phyloP scores from a whole-genome alignment of 2,113 vertebrate species.

The Urocolius indicus region DNA sequence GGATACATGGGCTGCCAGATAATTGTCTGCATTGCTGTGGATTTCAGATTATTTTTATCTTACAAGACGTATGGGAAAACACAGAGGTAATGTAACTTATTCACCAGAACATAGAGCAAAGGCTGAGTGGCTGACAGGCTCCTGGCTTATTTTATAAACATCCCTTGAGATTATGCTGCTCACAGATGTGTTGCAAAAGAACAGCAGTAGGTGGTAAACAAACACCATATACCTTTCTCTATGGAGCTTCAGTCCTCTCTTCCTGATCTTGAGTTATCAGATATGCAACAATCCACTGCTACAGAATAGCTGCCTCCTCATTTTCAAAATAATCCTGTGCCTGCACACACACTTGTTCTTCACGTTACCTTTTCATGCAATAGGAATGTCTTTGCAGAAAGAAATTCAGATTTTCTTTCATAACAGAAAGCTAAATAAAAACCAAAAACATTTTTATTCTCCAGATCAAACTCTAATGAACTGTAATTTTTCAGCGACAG shows the following conservation, averaged over 20 bases:
- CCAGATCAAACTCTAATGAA: background rate
- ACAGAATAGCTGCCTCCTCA: background rate
- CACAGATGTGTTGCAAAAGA: conserved; percentile 42
- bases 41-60: conserved; percentile 21
- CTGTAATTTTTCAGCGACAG: conserved; percentile 1
- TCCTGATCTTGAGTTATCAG: background rate
- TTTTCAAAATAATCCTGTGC: background rate
- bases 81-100: background rate
- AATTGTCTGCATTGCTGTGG: background rate
- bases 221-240: conserved; percentile 8
- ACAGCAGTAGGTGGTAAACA: conserved; percentile 40
- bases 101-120: conserved; percentile 8
- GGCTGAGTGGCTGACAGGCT: conserved; percentile 3
- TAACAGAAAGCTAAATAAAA: background rate
- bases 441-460: background rate
- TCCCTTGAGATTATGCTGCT: conserved; percentile 16
- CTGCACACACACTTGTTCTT: background rate
- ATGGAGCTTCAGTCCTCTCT: background rate
- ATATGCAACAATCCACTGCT: background rate
- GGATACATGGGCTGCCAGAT: background rate
- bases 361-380: background rate
- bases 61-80: background rate
- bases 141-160: conserved; percentile 11
- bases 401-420: background rate
- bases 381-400: background rate